Conservation (phyloP, 2,797 vertebrate genomes). For the Macropodus opercularis region DNA sequence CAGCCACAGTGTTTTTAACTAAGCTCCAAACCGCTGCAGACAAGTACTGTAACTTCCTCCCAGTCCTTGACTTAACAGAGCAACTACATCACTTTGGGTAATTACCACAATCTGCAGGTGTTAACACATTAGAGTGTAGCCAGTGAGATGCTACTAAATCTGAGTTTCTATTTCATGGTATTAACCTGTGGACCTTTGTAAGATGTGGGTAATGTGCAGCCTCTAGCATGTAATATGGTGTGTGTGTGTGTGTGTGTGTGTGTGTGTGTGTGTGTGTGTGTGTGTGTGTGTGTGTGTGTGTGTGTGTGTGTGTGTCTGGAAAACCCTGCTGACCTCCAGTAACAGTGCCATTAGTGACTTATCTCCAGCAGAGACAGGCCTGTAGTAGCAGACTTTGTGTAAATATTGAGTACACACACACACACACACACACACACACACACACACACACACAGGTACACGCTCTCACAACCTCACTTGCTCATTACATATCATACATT, state of each 20-base stretch:
- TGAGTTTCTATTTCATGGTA: slow-evolving; percentile 67
- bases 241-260: slow-evolving; percentile 14
- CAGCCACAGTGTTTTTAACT: slow-evolving; percentile 18
- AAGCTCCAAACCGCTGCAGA: slow-evolving; percentile 19
- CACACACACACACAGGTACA: background rate
- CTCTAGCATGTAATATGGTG: slow-evolving; percentile 58
- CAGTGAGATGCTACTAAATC: slow-evolving; percentile 47
- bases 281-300: no score
- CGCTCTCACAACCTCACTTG: no score
- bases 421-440: background rate
- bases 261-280: slow-evolving; percentile 30
- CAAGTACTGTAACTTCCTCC: slow-evolving; percentile 7
- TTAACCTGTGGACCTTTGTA: slow-evolving; percentile 72
- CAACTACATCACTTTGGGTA: slow-evolving; percentile 50
- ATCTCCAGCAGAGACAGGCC: slow-evolving; percentile 53
- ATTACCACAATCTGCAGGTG: slow-evolving; percentile 56
- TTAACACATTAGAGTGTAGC: slow-evolving; percentile 59
- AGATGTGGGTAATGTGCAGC: slow-evolving; percentile 70
- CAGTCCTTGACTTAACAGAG: slow-evolving; percentile 33
- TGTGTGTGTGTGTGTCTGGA: slow-evolving; percentile 34
- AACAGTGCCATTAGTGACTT: slow-evolving; percentile 63
- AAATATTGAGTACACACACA: slow-evolving; percentile 6
- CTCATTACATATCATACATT: background rate
- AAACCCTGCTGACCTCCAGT: slow-evolving; percentile 54
- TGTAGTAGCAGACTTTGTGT: slow-evolving; percentile 13